Evolutionary conservation across 2,888 invertebrate species (phyloP), one percentile per base, ranked within the genome.

Genomic region (Pachliopta kotzebuea): DNA sequence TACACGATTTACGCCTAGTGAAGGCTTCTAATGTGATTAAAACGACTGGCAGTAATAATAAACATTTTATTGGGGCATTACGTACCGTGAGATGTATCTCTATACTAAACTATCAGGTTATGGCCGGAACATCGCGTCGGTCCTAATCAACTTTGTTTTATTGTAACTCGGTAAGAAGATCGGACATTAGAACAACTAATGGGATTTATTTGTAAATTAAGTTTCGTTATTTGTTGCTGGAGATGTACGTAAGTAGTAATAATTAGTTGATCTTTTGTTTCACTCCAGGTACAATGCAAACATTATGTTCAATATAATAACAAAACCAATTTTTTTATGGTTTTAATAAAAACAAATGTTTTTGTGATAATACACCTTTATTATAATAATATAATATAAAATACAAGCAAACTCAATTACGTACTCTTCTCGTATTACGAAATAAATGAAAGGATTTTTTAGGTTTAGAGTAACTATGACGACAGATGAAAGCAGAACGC

Each of bases 81-180:
- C 76, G 75, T 74, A 76, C 69, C 72, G 68, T 74, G 72, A 76
- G 76, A 76, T 75, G 75, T 71, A 71, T 69, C 68, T 65, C 62
- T 68, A 68, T 68, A 70, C 60, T 68, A 68, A 73, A 72, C 75
- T 72, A 74, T 75, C 70, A 69, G 69, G 70, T 77, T 76, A 76
- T 74, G 71, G 73, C 68, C 72, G 69, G 72, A 75, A 76, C 77
- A 77, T 75, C 75, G 76, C 70, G 74, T 74, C 71, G 74, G 69
- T 75, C 74, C 75, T 82, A 84, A 83, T 84, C 83, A 85, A 74
- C 74, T 78, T 81, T 76, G 80, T 84, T 82, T 84, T 84, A 81
- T 82, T 80, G 77, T 75, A 74, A 74, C 74, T 71, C 65, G 69
- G 70, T 72, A 70, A 69, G 71, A 69, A 69, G 74, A 75, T 75